Evolutionary conservation across 2,888 invertebrate species (phyloP).

Genomic region (Drosophila putrida): DNA sequence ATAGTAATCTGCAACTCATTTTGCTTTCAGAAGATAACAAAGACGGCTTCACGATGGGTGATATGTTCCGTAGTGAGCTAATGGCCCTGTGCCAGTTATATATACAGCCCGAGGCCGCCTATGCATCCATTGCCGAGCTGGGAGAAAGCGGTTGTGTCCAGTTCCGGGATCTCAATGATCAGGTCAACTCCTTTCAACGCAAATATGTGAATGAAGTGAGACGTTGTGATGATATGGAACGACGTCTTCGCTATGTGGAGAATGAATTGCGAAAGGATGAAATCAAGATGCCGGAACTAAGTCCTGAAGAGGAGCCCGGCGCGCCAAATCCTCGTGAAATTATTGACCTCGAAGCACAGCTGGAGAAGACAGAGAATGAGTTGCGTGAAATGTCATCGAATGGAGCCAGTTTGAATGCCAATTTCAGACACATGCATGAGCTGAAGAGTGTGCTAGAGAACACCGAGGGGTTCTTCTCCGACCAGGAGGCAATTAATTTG

Average conservation of each 20-base stretch:
- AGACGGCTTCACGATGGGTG: constrained; percentile 87
- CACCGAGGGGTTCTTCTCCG: constrained; percentile 88
- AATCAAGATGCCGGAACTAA: constrained; percentile 89
- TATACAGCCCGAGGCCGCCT: constrained; percentile 97
- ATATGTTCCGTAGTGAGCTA: constrained; percentile 95
- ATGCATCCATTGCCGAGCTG: constrained; percentile 96
- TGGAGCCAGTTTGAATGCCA: constrained; percentile 95
- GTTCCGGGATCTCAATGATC: constrained; percentile 95
- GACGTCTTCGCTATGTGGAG: constrained; percentile 92
- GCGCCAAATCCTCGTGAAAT: constrained; percentile 92
- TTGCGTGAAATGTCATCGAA: constrained; percentile 97
- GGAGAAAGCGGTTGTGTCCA: constrained; percentile 97
- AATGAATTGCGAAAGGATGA: constrained; percentile 91
- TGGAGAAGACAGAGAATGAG: constrained; percentile 98
- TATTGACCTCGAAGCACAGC: constrained; percentile 92
- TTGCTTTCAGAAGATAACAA: constrained; percentile 46
- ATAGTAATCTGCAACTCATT: constrained; percentile 51
- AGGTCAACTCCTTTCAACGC: constrained; percentile 92
- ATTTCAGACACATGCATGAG: constrained; percentile 96
- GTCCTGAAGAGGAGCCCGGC: constrained; percentile 88
- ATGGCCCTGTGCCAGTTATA: constrained; percentile 97
- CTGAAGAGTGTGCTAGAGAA: constrained; percentile 96
- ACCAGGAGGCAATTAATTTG: constrained; percentile 81
- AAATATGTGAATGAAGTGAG: constrained; percentile 94
- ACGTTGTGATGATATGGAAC: constrained; percentile 94